These are phyloP conservation scores for Priapulus caudatus DNA, from an alignment of 2,888 invertebrate species.

Conservation along the genomic window DNA sequence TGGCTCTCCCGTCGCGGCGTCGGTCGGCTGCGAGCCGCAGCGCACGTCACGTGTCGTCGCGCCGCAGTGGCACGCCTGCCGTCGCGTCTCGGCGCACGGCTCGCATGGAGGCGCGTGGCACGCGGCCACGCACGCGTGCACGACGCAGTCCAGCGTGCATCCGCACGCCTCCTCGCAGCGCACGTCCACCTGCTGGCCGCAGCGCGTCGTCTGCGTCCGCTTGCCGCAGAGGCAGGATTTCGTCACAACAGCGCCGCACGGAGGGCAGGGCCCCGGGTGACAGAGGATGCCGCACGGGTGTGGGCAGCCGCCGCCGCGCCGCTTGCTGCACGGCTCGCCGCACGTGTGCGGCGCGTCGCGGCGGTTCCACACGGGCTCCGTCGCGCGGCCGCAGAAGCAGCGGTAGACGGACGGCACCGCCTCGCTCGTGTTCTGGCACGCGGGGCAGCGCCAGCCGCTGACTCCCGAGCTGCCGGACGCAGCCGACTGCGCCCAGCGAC, in stretches of 20 bases:
- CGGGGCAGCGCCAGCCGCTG: conserved; percentile 87
- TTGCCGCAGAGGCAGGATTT: conserved; percentile 36
- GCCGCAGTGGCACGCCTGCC: conserved; percentile 43
- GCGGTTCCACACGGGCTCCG: conserved; percentile 61
- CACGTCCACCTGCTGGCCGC: conserved; percentile 36
- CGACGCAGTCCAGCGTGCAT: conserved; percentile 59
- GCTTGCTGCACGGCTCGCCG: conserved; percentile 65
- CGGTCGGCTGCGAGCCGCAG: conserved; percentile 1
- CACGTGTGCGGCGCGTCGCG: conserved; percentile 78
- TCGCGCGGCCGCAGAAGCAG: conserved; percentile 77
- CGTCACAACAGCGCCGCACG: conserved; percentile 58
- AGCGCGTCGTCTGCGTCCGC: conserved; percentile 28
- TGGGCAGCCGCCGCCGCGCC: conserved; percentile 37
- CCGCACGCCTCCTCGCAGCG: conserved; percentile 62
- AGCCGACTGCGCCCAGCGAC: conserved; percentile 61
- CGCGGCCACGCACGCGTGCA: conserved; percentile 55
- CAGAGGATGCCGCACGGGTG: conserved; percentile 52
- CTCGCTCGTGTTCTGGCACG: conserved; percentile 70
- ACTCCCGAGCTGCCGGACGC: conserved; percentile 16
- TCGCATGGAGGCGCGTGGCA: conserved; percentile 72
- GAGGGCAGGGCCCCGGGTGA: conserved; percentile 89
- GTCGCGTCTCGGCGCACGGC: conserved; percentile 52
- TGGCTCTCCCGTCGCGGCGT: conserved; percentile 22
- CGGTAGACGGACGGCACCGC: conserved; percentile 64
- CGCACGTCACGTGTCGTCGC: conserved; percentile 4